Percentiles rank a stretch among this genome's conserved stretches.
Conservation (phyloP, 2,113 vertebrate species). For the Myotis yumanensis region DNA sequence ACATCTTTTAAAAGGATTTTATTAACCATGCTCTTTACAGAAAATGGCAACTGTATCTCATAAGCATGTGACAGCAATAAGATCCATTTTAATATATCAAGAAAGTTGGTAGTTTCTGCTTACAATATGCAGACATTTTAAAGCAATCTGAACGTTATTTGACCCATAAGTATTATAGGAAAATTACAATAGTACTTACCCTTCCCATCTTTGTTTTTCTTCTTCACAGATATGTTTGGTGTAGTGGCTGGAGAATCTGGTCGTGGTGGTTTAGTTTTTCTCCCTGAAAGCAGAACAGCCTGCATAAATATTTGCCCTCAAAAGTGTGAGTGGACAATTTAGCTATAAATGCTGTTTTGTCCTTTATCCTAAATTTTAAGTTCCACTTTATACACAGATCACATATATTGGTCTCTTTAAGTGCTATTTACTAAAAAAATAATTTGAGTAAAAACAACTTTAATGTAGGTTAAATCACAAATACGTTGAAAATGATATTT, state of each 20-base stretch:
- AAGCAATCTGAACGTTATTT: neutral
- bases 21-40: slow-evolving; percentile 13
- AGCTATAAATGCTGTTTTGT: neutral
- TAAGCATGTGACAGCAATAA: neutral
- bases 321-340: slow-evolving; percentile 26
- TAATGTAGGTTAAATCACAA: slow-evolving; percentile 8
- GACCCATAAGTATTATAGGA: neutral
- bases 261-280: slow-evolving; percentile 88
- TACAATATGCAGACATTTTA: neutral
- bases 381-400: neutral
- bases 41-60: neutral
- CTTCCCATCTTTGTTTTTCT: slow-evolving; percentile 95
- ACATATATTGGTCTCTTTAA: slow-evolving; percentile 27
- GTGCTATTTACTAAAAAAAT: neutral
- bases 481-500: slow-evolving; percentile 4
- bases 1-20: slow-evolving; percentile 45
- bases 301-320: slow-evolving; percentile 61
- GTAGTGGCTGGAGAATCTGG: slow-evolving; percentile 92
- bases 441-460: slow-evolving; percentile 36
- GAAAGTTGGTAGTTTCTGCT: slow-evolving; percentile 3
- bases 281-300: slow-evolving; percentile 85
- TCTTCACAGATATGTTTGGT: slow-evolving; percentile 94
- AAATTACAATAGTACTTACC: slow-evolving; percentile 83
- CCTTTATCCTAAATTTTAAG: slow-evolving; percentile 26
- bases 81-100: neutral